Conservation (phyloP, 1,140 invertebrate species). For the Lerema accius region DNA sequence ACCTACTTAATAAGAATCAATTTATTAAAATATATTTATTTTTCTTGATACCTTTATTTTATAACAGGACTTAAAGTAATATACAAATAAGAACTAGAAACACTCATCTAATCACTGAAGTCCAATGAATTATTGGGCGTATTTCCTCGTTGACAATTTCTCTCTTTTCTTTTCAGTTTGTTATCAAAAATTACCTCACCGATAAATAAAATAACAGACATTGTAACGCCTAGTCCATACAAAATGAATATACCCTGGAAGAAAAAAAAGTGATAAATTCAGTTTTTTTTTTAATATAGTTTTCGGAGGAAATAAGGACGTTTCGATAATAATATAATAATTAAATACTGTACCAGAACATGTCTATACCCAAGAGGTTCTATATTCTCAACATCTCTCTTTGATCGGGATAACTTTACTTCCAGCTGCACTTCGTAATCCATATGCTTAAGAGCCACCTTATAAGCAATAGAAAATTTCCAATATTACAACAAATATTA, state of each 20-base stretch:
- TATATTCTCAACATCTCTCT: constrained; percentile 58
- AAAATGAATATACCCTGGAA: constrained; percentile 69
- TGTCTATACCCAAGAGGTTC: constrained; percentile 56
- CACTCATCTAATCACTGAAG: too few species aligned
- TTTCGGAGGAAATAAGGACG: too few species aligned
- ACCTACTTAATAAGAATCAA: too few species aligned
- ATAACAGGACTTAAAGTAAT: too few species aligned
- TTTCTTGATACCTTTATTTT: too few species aligned
- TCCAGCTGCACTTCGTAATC: constrained; percentile 76
- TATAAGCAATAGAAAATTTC: too few species aligned
- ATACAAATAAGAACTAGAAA: too few species aligned
- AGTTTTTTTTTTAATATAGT: too few species aligned
- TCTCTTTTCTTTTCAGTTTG: constrained; percentile 17
- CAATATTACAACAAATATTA: too few species aligned
- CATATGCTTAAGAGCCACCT: constrained; percentile 75
- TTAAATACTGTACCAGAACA: constrained; percentile 55
- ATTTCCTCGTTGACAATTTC: not conserved
- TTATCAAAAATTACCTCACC: constrained; percentile 34
- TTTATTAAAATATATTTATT: too few species aligned
- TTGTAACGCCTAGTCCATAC: constrained; percentile 48
- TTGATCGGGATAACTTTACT: constrained; percentile 71
- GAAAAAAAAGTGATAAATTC: constrained; percentile 16
- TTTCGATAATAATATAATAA: constrained; percentile 24
- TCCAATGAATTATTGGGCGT: not conserved
- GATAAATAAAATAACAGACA: constrained; percentile 44